phyloP scores from a whole-genome alignment of 2,888 invertebrate species.

The Peribatodes rhomboidaria region DNA sequence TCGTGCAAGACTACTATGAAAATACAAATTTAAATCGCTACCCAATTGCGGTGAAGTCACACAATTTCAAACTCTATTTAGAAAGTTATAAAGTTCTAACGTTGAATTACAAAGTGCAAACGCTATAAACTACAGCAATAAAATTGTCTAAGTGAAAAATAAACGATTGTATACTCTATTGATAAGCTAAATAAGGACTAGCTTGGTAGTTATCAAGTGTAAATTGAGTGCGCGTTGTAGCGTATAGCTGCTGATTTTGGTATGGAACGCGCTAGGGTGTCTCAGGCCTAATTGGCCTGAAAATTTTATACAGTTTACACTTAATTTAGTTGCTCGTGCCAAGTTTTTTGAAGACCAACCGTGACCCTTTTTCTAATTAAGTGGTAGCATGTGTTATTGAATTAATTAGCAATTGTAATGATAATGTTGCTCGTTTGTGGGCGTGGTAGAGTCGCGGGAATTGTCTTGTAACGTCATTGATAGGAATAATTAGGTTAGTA shows the following conservation, averaged over 20 bases:
- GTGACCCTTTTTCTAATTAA: conserved; percentile 37
- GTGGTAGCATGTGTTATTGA: not conserved
- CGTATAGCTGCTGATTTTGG: conserved; percentile 64
- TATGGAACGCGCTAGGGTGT: conserved; percentile 62
- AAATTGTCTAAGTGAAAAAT: not conserved
- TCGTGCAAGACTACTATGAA: conserved; percentile 28
- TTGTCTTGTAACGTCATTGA: too few species aligned
- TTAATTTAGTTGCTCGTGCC: conserved; percentile 52
- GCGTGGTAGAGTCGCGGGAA: not conserved
- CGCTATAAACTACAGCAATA: not conserved
- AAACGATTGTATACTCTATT: conserved; percentile 13
- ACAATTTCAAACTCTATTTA: conserved; percentile 7
- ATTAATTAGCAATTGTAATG: not conserved
- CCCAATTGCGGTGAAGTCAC: not conserved
- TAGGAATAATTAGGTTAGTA: too few species aligned
- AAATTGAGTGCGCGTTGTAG: conserved; percentile 50
- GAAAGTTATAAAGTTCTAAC: not conserved
- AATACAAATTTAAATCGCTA: conserved; percentile 17
- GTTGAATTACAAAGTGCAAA: not conserved
- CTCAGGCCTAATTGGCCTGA: conserved; percentile 66
- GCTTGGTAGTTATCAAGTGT: not conserved
- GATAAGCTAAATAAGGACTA: not conserved
- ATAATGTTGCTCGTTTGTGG: conserved; percentile 6
- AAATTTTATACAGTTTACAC: conserved; percentile 68
- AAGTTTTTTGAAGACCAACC: conserved; percentile 27